Evolutionary conservation across 2,888 invertebrate genomes (phyloP).

Genomic region (Drosophila ustulata): DNA sequence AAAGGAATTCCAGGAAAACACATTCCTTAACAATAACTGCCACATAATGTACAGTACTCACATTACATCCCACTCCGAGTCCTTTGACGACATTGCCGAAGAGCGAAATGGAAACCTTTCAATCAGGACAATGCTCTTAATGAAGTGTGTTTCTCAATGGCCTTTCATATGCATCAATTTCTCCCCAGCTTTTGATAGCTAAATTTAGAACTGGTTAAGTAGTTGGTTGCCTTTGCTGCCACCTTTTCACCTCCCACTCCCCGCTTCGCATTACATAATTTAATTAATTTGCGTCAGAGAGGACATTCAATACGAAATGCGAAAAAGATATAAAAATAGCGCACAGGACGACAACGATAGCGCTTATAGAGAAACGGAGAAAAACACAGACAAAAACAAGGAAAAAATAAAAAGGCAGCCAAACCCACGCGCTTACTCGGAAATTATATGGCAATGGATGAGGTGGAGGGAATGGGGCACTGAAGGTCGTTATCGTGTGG

Average conservation of each 20-base stretch:
- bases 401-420: conserved; percentile 15
- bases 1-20: not conserved
- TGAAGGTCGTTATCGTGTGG: conserved; percentile 17
- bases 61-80: not conserved
- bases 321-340: conserved; percentile 57
- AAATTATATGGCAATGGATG: conserved; percentile 34
- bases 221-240: not conserved
- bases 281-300: conserved; percentile 76
- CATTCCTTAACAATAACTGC: not conserved
- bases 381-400: conserved; percentile 8
- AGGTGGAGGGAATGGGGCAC: not conserved
- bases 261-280: conserved; percentile 57
- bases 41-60: not conserved
- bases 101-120: conserved; percentile 1
- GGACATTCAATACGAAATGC: conserved; percentile 71
- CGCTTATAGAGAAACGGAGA: not conserved
- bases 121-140: conserved; percentile 16
- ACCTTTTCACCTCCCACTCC: not conserved
- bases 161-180: conserved; percentile 17
- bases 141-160: conserved; percentile 18
- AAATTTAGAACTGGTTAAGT: conserved; percentile 58
- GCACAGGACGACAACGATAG: conserved; percentile 10
- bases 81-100: not conserved
- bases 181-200: conserved; percentile 19
- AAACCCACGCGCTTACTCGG: conserved; percentile 25